phyloP scores from a whole-genome alignment of 1,140 invertebrate genomes.

The Nilaparvata lugens region DNA sequence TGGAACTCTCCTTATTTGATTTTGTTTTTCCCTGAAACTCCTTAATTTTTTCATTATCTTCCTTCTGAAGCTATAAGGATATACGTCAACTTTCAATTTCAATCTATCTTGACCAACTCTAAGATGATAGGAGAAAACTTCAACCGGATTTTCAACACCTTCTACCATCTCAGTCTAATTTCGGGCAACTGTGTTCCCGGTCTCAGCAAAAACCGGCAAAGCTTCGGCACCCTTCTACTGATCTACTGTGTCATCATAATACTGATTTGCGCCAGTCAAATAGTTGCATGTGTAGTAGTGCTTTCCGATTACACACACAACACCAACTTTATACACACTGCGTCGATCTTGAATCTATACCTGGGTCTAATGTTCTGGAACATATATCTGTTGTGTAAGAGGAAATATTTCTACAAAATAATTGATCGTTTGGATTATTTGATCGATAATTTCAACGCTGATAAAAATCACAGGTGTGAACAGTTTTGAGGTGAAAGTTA shows the following conservation, averaged over 20 bases:
- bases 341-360: background rate
- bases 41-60: no score
- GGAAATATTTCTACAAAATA: background rate
- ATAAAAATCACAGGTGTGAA: background rate
- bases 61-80: no score
- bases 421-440: background rate
- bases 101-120: no score
- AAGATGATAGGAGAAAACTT: no score
- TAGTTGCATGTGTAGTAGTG: background rate
- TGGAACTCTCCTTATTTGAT: no score
- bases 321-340: background rate
- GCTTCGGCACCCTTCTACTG: background rate
- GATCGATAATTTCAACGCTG: background rate
- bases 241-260: background rate
- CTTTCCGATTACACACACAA: background rate
- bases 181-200: background rate
- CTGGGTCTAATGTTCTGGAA: background rate
- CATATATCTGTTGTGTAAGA: background rate
- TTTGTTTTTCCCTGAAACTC: no score
- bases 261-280: background rate
- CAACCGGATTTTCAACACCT: no score
- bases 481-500: background rate
- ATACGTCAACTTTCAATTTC: no score
- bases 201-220: background rate
- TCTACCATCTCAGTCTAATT: background rate